Evolutionary conservation across 2,888 invertebrate species (phyloP).

Genomic region (Lissocephala sabroskyi): DNA sequence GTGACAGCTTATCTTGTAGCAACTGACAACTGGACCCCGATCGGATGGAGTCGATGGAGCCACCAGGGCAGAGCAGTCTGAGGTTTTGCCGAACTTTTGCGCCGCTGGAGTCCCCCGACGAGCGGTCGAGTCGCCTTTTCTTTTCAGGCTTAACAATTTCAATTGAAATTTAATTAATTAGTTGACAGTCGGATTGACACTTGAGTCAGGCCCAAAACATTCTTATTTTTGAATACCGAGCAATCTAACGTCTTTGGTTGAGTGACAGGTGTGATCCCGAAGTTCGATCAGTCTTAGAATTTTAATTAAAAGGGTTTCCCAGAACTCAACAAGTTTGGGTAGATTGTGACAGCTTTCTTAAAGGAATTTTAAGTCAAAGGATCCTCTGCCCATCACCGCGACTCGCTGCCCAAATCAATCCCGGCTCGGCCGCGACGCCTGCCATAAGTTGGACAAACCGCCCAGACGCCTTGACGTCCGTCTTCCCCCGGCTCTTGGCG

Average conservation of each 20-base stretch:
- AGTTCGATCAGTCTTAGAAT: not conserved
- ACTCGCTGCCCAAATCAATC: no score
- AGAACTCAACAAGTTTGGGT: constrained; percentile 34
- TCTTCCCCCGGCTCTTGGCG: constrained; percentile 30
- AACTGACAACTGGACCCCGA: constrained; percentile 63
- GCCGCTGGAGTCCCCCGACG: constrained; percentile 42
- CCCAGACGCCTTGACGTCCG: constrained; percentile 14
- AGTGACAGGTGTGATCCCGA: constrained; percentile 44
- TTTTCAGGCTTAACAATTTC: constrained; percentile 61
- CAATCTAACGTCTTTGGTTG: constrained; percentile 16
- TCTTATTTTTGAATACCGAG: no score
- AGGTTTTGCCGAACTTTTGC: constrained; percentile 9
- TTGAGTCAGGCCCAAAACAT: no score
- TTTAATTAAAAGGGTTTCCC: constrained; percentile 29
- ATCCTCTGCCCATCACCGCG: no score
- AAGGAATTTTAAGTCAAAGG: not conserved
- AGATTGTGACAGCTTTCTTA: no score
- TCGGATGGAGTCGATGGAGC: constrained; percentile 2
- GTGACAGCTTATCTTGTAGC: constrained; percentile 70
- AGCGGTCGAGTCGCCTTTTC: constrained; percentile 41
- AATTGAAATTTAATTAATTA: constrained; percentile 72
- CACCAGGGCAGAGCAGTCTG: constrained; percentile 3
- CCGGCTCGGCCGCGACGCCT: no score
- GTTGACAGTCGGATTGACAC: constrained; percentile 70
- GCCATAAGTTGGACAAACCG: no score